phyloP scores from a whole-genome alignment of 2,113 vertebrate species.

The Lampris megalopsis region DNA sequence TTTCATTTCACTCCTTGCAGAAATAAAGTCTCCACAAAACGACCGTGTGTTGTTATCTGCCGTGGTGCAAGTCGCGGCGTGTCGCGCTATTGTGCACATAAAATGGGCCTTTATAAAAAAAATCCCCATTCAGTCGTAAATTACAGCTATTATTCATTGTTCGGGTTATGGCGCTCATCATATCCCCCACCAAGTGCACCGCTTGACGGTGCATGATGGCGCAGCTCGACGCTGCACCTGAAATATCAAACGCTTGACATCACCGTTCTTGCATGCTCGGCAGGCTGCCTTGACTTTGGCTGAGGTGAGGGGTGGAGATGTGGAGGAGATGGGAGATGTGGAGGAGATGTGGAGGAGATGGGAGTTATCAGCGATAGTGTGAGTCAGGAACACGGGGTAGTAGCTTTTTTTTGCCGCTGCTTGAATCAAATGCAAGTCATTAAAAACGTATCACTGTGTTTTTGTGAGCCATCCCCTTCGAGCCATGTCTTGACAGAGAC shows the following conservation, averaged over 20 bases:
- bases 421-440: neutral
- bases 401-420: neutral
- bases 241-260: slow-evolving; percentile 35
- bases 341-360: neutral
- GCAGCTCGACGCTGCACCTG: slow-evolving; percentile 49
- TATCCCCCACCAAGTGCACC: slow-evolving; percentile 53
- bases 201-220: slow-evolving; percentile 19
- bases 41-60: slow-evolving; percentile 42
- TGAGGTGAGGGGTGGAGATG: neutral
- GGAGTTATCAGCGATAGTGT: neutral
- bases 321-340: neutral
- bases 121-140: slow-evolving; percentile 75
- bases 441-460: neutral
- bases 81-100: slow-evolving; percentile 58
- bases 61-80: slow-evolving; percentile 62
- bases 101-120: slow-evolving; percentile 40
- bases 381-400: neutral
- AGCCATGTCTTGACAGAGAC: neutral
- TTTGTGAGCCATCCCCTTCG: neutral
- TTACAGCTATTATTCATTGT: slow-evolving; percentile 64
- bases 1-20: slow-evolving; percentile 68
- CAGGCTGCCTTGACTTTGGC: slow-evolving; percentile 3
- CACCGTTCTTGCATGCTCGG: neutral
- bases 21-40: slow-evolving; percentile 68
- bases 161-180: slow-evolving; percentile 57